Evolutionary conservation across 2,113 vertebrate species (phyloP).

Genomic region (zebrafish (Danio rerio)): DNA sequence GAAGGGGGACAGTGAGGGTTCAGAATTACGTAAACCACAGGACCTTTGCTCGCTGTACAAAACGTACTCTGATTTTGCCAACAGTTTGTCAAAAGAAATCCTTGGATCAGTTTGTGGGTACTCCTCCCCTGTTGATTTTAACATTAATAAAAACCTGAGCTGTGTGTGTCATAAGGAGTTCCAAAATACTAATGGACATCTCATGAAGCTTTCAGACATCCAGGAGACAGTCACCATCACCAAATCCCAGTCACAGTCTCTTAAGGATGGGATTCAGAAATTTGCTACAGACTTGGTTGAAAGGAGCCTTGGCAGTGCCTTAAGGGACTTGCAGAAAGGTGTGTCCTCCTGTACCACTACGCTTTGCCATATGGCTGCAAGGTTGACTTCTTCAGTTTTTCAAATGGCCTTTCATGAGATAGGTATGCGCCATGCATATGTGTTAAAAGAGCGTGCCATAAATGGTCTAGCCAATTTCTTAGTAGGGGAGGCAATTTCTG

Average conservation of each 20-base stretch:
- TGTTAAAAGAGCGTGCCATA: conserved; percentile 88
- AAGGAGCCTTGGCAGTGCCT: conserved; percentile 91
- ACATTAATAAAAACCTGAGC: conserved; percentile 79
- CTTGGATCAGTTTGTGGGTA: conserved; percentile 85
- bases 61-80: conserved; percentile 88
- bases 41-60: conserved; percentile 77
- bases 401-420: conserved; percentile 98
- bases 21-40: conserved; percentile 75
- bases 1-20: conserved; percentile 69
- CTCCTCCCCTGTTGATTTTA: conserved; percentile 76
- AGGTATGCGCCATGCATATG: conserved; percentile 85
- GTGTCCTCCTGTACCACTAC: conserved; percentile 92
- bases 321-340: conserved; percentile 93
- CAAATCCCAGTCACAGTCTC: conserved; percentile 82
- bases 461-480: conserved; percentile 88
- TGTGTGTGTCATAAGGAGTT: conserved; percentile 82
- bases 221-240: conserved; percentile 75
- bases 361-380: conserved; percentile 90
- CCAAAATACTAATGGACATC: conserved; percentile 72
- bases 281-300: conserved; percentile 93
- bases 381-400: conserved; percentile 91
- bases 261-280: conserved; percentile 92
- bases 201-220: conserved; percentile 81
- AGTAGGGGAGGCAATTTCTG: conserved; percentile 90
- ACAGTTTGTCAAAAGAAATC: conserved; percentile 87